Evolutionary conservation across 2,113 vertebrate species (phyloP).

Genomic region (Gila orcuttii): DNA sequence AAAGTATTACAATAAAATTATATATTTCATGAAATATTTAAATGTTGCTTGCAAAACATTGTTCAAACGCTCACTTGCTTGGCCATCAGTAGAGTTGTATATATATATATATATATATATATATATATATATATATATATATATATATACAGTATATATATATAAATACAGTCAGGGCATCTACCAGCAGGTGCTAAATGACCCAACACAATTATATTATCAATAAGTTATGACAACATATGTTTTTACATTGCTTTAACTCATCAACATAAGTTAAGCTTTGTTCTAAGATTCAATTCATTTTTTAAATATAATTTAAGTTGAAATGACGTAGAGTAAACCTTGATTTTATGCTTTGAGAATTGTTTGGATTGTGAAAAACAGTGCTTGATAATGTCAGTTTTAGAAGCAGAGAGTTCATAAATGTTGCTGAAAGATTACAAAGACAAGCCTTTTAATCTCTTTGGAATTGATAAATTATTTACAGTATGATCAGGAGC

Average conservation of each 20-base stretch:
- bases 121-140: too few species aligned
- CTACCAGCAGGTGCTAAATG: neutral
- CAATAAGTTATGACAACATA: too few species aligned
- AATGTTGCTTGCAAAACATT: too few species aligned
- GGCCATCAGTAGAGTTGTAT: neutral
- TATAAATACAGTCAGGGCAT: neutral
- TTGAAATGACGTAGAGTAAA: neutral
- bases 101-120: too few species aligned
- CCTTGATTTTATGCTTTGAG: neutral
- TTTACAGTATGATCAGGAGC: neutral
- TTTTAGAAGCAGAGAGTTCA: neutral
- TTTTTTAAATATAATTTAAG: too few species aligned
- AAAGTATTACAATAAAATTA: too few species aligned
- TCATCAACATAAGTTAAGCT: too few species aligned
- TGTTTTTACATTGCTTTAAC: too few species aligned
- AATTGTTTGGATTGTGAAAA: neutral
- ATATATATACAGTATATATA: too few species aligned
- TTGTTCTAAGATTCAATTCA: too few species aligned
- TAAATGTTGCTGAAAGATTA: neutral
- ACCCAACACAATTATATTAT: neutral
- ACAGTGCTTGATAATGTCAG: neutral
- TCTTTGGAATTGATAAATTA: neutral
- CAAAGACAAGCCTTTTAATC: neutral
- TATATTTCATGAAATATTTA: too few species aligned
- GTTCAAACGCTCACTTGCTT: neutral